Evolutionary conservation across 2,797 vertebrate species (phyloP).

Genomic region (Xyrichtys novacula): DNA sequence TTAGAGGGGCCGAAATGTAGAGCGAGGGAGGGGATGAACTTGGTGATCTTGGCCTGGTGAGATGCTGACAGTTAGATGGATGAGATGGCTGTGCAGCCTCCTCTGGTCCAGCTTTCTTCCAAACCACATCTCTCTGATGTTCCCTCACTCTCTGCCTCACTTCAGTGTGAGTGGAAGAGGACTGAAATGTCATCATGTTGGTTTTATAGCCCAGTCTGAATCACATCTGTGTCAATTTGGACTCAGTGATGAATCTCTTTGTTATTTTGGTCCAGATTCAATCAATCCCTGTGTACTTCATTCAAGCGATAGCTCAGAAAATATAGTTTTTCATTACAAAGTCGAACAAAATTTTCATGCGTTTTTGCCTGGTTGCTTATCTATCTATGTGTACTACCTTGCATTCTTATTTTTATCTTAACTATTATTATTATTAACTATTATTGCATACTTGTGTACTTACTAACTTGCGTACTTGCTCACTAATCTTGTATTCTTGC

Average conservation of each 20-base stretch:
- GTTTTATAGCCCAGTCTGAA: not conserved
- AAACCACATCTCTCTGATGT: slow-evolving; percentile 28
- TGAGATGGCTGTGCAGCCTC: slow-evolving; percentile 40
- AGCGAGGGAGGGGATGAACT: not conserved
- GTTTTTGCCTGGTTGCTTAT: no score
- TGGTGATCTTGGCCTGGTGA: slow-evolving; percentile 56
- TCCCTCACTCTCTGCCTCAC: not conserved
- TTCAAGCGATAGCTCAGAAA: no score
- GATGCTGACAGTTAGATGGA: slow-evolving; percentile 69
- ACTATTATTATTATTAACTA: no score
- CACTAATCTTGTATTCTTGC: no score
- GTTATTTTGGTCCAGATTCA: slow-evolving; percentile 29
- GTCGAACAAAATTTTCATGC: no score
- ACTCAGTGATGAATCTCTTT: slow-evolving; percentile 13
- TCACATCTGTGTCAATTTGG: slow-evolving; percentile 5
- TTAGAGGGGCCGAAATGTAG: slow-evolving; percentile 12
- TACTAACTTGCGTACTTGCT: no score
- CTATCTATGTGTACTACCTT: no score
- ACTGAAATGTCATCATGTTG: not conserved
- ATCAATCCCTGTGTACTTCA: no score
- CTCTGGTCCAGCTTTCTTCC: slow-evolving; percentile 33
- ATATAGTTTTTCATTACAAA: no score
- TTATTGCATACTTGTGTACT: no score
- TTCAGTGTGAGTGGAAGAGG: not conserved
- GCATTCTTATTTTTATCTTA: no score